phyloP scores from a whole-genome alignment of 2,888 invertebrate genomes.

The Tinea semifulvella region DNA sequence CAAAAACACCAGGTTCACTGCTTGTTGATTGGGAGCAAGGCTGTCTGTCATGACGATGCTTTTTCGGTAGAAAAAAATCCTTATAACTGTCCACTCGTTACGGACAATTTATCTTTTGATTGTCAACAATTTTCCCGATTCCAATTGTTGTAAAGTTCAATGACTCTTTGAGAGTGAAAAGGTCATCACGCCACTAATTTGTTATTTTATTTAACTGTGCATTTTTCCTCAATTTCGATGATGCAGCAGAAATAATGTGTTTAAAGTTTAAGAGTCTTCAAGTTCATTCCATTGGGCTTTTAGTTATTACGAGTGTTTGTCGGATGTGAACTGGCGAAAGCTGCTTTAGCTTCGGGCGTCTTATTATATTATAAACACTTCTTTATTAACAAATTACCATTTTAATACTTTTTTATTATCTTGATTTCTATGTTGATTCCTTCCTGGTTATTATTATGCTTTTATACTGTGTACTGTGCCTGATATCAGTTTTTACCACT shows the following conservation, averaged over 20 bases:
- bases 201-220: neutral
- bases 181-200: slow-evolving; percentile 4
- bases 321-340: slow-evolving; percentile 8
- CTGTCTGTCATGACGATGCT: slow-evolving; percentile 14
- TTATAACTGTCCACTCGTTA: slow-evolving; percentile 6
- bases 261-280: neutral
- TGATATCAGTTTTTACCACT: too few species aligned
- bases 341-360: slow-evolving; percentile 1
- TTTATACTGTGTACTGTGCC: too few species aligned
- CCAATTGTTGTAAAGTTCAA: slow-evolving; percentile 9
- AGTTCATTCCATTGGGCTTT: slow-evolving; percentile 2
- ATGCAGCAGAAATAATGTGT: neutral
- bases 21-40: slow-evolving; percentile 16
- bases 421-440: too few species aligned
- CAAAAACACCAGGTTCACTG: slow-evolving; percentile 14
- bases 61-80: slow-evolving; percentile 13
- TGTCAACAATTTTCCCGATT: slow-evolving; percentile 12
- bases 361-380: slow-evolving; percentile 6
- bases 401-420: too few species aligned
- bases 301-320: slow-evolving; percentile 1
- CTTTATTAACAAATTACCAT: slow-evolving; percentile 3
- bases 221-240: neutral
- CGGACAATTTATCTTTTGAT: slow-evolving; percentile 13
- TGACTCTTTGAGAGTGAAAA: neutral
- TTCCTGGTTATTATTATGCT: too few species aligned